Conservation (phyloP, 2,888 invertebrate species). For the Buathra laborator region DNA sequence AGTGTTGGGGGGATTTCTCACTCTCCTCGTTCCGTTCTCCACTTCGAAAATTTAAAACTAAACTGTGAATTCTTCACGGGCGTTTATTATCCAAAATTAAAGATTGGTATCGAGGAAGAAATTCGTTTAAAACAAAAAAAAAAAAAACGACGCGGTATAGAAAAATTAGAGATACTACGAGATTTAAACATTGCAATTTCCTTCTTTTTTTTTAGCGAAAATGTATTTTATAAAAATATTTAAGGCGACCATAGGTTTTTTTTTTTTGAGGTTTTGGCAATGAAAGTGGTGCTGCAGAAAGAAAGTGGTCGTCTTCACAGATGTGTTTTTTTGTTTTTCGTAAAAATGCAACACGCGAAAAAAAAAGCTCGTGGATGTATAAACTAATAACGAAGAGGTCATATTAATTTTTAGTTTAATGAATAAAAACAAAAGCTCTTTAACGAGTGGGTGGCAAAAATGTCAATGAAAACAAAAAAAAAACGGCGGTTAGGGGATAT, state of each 20-base stretch:
- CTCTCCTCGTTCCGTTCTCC: constrained; percentile 8
- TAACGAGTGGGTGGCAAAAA: background rate
- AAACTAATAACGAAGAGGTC: background rate
- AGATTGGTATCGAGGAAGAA: background rate
- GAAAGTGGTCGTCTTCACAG: too few species aligned
- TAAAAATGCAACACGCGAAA: too few species aligned
- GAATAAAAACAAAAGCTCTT: background rate
- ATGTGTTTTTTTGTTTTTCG: too few species aligned
- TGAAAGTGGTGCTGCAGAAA: too few species aligned
- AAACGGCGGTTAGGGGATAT: background rate
- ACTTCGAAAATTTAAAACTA: constrained; percentile 54
- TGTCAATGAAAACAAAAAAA: background rate
- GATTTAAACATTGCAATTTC: too few species aligned
- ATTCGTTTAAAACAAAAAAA: background rate
- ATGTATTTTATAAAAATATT: too few species aligned
- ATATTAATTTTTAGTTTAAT: background rate
- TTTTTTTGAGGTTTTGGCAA: too few species aligned
- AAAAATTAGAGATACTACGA: too few species aligned
- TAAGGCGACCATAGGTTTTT: too few species aligned
- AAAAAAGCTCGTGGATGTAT: background rate
- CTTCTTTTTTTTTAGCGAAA: too few species aligned
- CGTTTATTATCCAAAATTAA: constrained; percentile 40
- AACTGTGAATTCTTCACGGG: constrained; percentile 5
- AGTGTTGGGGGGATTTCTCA: background rate
- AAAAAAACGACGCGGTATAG: too few species aligned